These are phyloP conservation scores for Paradisaea rubra DNA, from an alignment of 2,113 vertebrate genomes.

Conservation along the genomic window DNA sequence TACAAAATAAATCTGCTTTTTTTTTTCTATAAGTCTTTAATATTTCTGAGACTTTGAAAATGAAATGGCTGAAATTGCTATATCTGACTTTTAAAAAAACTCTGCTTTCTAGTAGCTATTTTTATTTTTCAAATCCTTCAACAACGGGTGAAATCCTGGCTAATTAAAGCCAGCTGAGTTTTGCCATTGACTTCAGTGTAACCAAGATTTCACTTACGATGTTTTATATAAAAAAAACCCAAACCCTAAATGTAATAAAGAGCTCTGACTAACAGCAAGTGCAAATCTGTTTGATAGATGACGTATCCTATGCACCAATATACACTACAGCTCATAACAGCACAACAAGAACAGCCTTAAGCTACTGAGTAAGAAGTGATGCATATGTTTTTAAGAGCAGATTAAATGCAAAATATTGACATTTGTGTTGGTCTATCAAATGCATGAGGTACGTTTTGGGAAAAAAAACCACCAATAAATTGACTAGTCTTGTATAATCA, in stretches of 20 bases:
- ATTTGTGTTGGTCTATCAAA: neutral
- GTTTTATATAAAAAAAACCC: neutral
- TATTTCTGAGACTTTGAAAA: neutral
- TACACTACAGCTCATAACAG: neutral
- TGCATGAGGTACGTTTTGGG: neutral
- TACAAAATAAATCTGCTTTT: neutral
- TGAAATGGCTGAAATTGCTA: neutral
- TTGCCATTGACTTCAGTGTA: neutral
- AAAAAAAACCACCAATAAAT: neutral
- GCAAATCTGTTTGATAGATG: constrained; percentile 31
- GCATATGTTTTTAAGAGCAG: neutral
- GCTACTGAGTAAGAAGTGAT: neutral
- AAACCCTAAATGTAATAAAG: neutral
- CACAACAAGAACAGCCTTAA: neutral
- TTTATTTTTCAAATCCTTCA: neutral
- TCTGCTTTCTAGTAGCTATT: neutral
- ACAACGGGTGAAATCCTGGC: neutral
- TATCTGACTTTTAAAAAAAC: neutral
- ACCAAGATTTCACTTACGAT: neutral
- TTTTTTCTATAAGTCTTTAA: neutral
- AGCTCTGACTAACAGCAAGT: constrained; percentile 20
- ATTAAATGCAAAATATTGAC: neutral
- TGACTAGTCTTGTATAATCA: neutral
- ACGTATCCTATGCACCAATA: neutral
- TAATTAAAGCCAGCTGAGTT: neutral